Percentiles rank a stretch among this genome's conserved stretches.
Evolutionary conservation across 2,888 invertebrate genomes (phyloP).

Genomic region (Chrysotoxum bicinctum): DNA sequence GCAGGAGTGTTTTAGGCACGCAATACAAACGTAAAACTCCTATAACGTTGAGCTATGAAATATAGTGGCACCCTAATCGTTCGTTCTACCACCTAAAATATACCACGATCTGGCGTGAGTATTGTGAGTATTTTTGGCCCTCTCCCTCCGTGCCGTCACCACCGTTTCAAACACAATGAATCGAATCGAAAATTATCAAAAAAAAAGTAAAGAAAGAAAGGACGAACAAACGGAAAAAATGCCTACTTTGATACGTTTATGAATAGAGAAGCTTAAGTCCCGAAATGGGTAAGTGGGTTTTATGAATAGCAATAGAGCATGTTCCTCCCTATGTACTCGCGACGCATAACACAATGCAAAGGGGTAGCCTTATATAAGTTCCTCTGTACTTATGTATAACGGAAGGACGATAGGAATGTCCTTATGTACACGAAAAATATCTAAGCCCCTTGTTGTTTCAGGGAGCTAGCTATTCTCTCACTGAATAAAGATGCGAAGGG

Average conservation of each 20-base stretch:
- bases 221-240: conserved; percentile 43
- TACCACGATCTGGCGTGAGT: conserved; percentile 26
- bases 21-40: conserved; percentile 30
- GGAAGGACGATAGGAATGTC: conserved; percentile 33
- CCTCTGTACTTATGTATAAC: not conserved
- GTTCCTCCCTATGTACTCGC: conserved; percentile 59
- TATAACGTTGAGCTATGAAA: conserved; percentile 45
- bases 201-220: conserved; percentile 15
- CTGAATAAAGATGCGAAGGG: conserved; percentile 36
- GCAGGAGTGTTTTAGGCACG: conserved; percentile 51
- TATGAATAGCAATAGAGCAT: conserved; percentile 69
- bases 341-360: conserved; percentile 54
- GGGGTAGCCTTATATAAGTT: conserved; percentile 50
- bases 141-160: conserved; percentile 39
- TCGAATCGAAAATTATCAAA: conserved; percentile 63
- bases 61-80: conserved; percentile 65
- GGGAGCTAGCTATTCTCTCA: conserved; percentile 5
- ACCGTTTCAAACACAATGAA: conserved; percentile 64
- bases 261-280: conserved; percentile 72
- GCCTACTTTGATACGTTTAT: conserved; percentile 71
- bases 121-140: conserved; percentile 38
- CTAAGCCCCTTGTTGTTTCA: conserved; percentile 71
- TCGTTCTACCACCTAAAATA: conserved; percentile 38
- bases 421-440: conserved; percentile 34
- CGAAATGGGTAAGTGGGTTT: conserved; percentile 73